These are phyloP conservation scores for Caenorhabditis elegans DNA, from an alignment of 1,140 invertebrate genomes.

Conservation along the genomic window WBcel235 BX284606.5:16971001-16971500, in stretches of 20 bases:
- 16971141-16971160: conserved; percentile 4
- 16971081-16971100: not conserved
- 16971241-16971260: not conserved
- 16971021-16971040: not conserved
- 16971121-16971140: conserved; percentile 18
- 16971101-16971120: not conserved
- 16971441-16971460: not conserved
- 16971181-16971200: not conserved
- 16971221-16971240: not conserved
- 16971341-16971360: conserved; percentile 21
- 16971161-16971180: not conserved
- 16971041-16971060: not conserved
- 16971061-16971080: not conserved
- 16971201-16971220: not conserved
- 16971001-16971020: not conserved
- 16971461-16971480: not conserved
- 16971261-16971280: conserved; percentile 19
- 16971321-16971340: conserved; percentile 24
- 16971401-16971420: not conserved
- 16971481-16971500: not conserved
- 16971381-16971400: not conserved
- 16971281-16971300: not conserved
- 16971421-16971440: not conserved
- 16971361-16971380: not conserved
- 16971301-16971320: not conserved